A percentile compares a stretch with the other conserved stretches of the same genome.
Evolutionary conservation across 2,797 vertebrate genomes (phyloP).

Genomic region (Peromyscus aztecus): DNA sequence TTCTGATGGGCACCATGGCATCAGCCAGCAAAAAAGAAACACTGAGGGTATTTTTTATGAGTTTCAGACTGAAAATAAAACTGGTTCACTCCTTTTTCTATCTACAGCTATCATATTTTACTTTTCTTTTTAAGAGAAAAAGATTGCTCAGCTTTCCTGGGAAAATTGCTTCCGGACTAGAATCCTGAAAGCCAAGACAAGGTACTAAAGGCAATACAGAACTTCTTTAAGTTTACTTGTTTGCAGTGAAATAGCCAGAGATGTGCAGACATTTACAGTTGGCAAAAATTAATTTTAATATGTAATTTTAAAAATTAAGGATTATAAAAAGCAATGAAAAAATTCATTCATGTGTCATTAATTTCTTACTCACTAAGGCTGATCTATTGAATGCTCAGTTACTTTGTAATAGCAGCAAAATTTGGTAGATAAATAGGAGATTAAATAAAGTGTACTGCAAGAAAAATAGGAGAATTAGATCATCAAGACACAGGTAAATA

Average conservation of each 20-base stretch:
- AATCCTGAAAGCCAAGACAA: background rate
- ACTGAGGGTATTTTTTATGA: background rate
- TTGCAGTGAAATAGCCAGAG: background rate
- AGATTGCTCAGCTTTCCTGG: constrained; percentile 24
- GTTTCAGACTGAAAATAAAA: constrained; percentile 49
- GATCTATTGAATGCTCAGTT: constrained; percentile 7
- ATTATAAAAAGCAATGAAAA: background rate
- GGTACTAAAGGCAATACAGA: background rate
- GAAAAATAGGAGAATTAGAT: background rate
- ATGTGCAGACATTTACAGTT: background rate
- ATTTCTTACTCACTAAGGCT: constrained; percentile 16
- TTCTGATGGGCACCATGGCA: background rate
- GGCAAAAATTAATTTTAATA: constrained; percentile 40
- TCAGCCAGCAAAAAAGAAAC: background rate
- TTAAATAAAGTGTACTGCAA: background rate
- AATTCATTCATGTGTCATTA: background rate
- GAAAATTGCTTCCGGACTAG: constrained; percentile 58
- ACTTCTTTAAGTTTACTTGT: background rate
- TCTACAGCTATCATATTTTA: constrained; percentile 29
- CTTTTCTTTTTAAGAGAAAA: constrained; percentile 61
- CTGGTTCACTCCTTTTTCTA: background rate
- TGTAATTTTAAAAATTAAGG: background rate
- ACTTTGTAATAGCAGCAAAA: background rate
- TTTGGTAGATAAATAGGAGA: background rate
- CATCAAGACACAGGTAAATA: background rate